Base-by-base conservation (phyloP, 2,797 vertebrate species). In the Eremophila alpestris region DNA sequence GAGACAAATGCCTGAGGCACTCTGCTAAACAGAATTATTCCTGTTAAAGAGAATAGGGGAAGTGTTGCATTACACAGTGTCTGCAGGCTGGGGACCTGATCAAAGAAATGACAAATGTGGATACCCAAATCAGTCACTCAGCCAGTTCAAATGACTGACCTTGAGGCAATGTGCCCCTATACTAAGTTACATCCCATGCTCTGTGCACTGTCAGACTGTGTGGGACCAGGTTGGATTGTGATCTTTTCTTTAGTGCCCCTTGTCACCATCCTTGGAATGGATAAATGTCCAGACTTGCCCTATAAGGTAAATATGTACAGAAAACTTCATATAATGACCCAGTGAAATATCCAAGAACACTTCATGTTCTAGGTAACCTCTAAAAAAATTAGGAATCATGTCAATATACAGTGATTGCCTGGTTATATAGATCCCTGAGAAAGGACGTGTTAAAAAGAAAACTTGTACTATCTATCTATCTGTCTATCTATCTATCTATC, bases 171-270 rank as follows among this genome's bases (percentile, higher is more conserved):
- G 21, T 40, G 6, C 5, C 20, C 52, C 16, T 0, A 2, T 22
- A 18, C 15, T 65, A 46, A 60, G 17, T 56, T 54, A 36, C 3
- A 3, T 36, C 18, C 8, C 0, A 1, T 22, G 11, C 16, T 45
- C 23, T 10, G 13, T 27, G n/a, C 26, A 26, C 7, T 4, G 30
- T 7, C 36, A 55, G 36, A n/a, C 22, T 24, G 4, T 10, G 5
- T 0, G 0, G 10, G 18, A 7, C 15, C 0, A 2, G 7, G 20
- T 3, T 2, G 2, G 20, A 19, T 5, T 38, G 8, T 1, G 2
- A 21, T 65, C 14, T 10, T 56, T 60, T 65, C 14, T 10, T 56
- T 60, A 65, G 14, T 56, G 17, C 1, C 14, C 6, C 18, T 68
- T 73, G 21, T 40, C 36, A 40, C 13, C 20, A 13, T 10, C 27